Conservation (phyloP, 2,888 invertebrate genomes). For the Phrixothrix hirtus region DNA sequence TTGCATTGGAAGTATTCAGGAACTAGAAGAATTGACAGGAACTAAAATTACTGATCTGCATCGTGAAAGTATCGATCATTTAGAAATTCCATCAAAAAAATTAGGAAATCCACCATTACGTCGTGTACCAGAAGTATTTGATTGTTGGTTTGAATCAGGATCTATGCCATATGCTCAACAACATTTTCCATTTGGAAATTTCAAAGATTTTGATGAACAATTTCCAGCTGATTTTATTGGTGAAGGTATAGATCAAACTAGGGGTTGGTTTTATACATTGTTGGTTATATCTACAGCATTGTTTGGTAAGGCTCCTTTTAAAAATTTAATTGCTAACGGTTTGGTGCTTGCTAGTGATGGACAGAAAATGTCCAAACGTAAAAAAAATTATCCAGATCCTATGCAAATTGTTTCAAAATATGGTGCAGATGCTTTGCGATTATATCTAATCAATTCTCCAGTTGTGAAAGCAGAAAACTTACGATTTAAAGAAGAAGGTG, state of each 20-base stretch:
- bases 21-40: slow-evolving; percentile 84
- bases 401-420: slow-evolving; percentile 86
- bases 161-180: slow-evolving; percentile 98
- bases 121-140: slow-evolving; percentile 93
- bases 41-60: slow-evolving; percentile 86
- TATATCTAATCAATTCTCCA: slow-evolving; percentile 97
- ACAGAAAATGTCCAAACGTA: slow-evolving; percentile 99
- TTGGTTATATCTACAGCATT: slow-evolving; percentile 94
- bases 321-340: slow-evolving; percentile 96
- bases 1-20: slow-evolving; percentile 91
- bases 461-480: slow-evolving; percentile 97
- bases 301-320: slow-evolving; percentile 95
- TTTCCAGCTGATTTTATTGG: slow-evolving; percentile 99
- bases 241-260: slow-evolving; percentile 97
- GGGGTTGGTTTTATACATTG: slow-evolving; percentile 99
- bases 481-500: slow-evolving; percentile 96
- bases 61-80: slow-evolving; percentile 89
- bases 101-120: slow-evolving; percentile 82
- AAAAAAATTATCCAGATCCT: slow-evolving; percentile 99
- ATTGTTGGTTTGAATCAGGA: slow-evolving; percentile 99
- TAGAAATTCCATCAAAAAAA: slow-evolving; percentile 88
- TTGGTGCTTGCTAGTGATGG: slow-evolving; percentile 96
- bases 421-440: slow-evolving; percentile 94
- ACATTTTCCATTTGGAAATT: slow-evolving; percentile 95
- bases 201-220: slow-evolving; percentile 81